Evolutionary conservation across 2,797 vertebrate genomes (phyloP), one percentile per base, ranked within the genome.

Genomic region (Tiaroga cobitis): DNA sequence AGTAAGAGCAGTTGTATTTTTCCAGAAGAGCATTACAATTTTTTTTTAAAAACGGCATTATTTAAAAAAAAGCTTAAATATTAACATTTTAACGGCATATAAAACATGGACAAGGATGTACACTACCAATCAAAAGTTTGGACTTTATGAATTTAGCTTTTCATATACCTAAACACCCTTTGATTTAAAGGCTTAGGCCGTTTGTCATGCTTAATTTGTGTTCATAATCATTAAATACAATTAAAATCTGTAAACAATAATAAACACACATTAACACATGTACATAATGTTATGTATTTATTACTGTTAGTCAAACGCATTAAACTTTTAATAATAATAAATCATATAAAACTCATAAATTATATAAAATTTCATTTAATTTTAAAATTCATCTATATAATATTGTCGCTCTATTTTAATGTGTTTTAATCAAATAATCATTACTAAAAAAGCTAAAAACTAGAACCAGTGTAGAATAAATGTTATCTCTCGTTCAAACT

Each of bases 1-100:
- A 93, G 92, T 92, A 90, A 92, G 82, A 93, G 89, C 61, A 89
- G 54, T 85, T 86, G 63, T 34, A 54, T 18, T 54, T 67, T 80
- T 67, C 16, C 4, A 79, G 16, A 43, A 11, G 7, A 79, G 32
- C 8, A 49, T 65, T 29, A 80, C 2, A 49, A 32, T 11, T 32
- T 34, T 3, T 29, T 63, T 6, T 29, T 63, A 41, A 11, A 10
- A 41, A 63, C 3, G 5, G 2, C 19, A 67, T 49, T 16, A 34
- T 39, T 46, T 8, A 13, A 4, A 32, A 13, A 54, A 79, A 29
- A 29, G 26, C 70, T 73, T 19, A 7, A 54, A 54, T 34, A 39
- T n/a, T 59, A 9, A 37, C 7, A 76, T 37, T 63, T 76, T n/a
- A 39, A 59, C 32, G n/a, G 24, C 8, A 21, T 41, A 8, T 46